phyloP scores from a whole-genome alignment of 2,888 invertebrate genomes.

The Pollenia angustigena region DNA sequence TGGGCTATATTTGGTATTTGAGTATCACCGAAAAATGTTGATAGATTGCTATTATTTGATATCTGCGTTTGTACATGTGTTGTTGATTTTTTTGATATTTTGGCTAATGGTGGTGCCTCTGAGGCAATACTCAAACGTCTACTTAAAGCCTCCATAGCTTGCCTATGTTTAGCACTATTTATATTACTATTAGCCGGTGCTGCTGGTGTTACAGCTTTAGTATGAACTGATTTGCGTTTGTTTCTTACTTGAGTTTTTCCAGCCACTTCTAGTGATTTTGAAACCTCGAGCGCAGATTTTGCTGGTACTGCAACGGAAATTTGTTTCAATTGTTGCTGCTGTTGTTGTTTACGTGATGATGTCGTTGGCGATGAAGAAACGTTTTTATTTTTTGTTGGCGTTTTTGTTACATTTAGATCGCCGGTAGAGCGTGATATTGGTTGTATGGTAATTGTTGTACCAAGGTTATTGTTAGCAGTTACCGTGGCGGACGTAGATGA shows the following conservation, averaged over 20 bases:
- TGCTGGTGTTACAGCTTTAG: conserved; percentile 37
- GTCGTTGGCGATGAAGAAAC: conserved; percentile 7
- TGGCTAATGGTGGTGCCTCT: conserved; percentile 67
- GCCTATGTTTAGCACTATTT: conserved; percentile 57
- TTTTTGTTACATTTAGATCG: conserved; percentile 33
- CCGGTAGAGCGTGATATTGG: conserved; percentile 42
- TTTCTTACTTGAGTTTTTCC: conserved; percentile 29
- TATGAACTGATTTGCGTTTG: conserved; percentile 45
- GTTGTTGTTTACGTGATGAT: conserved; percentile 54
- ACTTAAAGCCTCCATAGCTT: conserved; percentile 59
- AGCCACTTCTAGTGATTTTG: conserved; percentile 25
- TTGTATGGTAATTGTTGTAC: conserved; percentile 63
- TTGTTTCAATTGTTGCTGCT: conserved; percentile 57
- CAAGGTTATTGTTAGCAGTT: conserved; percentile 62
- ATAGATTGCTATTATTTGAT: conserved; percentile 47
- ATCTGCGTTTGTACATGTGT: conserved; percentile 57
- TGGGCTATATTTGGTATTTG: conserved; percentile 69
- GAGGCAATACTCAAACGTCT: conserved; percentile 70
- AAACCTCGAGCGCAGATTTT: conserved; percentile 55
- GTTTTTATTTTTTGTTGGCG: conserved; percentile 41
- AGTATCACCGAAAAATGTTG: conserved; percentile 60
- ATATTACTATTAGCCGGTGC: conserved; percentile 41
- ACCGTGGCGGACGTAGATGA: conserved; percentile 47
- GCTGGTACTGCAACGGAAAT: conserved; percentile 73
- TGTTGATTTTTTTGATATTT: conserved; percentile 60